phyloP scores from a whole-genome alignment of 2,797 vertebrate species.

The Coregonus ussuriensis region DNA sequence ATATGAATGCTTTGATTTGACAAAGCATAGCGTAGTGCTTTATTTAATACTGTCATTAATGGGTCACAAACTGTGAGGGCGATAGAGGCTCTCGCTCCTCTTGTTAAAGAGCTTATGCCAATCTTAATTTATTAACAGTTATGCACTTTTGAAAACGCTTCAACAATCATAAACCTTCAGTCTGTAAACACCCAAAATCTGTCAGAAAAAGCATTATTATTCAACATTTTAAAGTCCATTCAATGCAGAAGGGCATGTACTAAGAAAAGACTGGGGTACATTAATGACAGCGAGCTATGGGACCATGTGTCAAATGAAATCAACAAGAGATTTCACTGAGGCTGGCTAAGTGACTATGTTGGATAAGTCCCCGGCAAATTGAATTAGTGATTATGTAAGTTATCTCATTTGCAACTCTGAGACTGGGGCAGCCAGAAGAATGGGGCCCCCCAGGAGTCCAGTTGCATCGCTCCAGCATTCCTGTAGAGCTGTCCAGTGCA shows the following conservation, averaged over 20 bases:
- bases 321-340: background rate
- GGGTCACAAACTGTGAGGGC: background rate
- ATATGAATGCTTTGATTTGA: background rate
- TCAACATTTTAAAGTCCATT: background rate
- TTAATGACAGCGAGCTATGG: background rate
- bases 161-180: background rate
- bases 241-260: background rate
- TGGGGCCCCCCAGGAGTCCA: background rate
- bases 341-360: background rate
- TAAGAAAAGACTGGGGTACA: background rate
- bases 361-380: background rate
- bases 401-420: background rate
- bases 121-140: background rate
- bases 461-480: constrained; percentile 27
- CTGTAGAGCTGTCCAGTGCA: constrained; percentile 33
- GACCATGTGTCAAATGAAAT: background rate
- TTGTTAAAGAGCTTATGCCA: background rate
- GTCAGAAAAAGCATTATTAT: no score
- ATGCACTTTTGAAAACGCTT: background rate
- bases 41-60: background rate
- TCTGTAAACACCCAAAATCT: background rate
- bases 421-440: background rate
- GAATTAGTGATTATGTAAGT: background rate
- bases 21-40: background rate
- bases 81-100: background rate